Base-by-base conservation (phyloP, 2,797 vertebrate genomes). In the Paratrypauchen microcephalus region DNA sequence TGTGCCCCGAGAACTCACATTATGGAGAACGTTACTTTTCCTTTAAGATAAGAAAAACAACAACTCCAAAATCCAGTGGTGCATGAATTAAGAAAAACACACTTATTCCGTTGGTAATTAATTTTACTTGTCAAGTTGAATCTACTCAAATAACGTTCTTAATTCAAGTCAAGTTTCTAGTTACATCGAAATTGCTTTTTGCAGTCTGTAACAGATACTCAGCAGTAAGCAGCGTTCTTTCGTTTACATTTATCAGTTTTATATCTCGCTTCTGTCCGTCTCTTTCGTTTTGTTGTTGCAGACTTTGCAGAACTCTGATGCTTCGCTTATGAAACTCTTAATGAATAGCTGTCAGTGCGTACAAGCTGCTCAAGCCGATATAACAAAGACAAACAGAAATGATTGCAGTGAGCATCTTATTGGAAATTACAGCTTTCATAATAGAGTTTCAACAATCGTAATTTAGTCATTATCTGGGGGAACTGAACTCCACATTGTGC, bases 371-470 rank as follows among this genome's bases (percentile, higher is more conserved):
- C 52, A 23, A 5, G 23, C 21, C 36, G n/a, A 9, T 1, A 2
- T 47, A 39, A 39, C 61, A 63, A 63, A 61, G 7, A 59, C 28
- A 30, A 28, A 11, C 57, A 59, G 28, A 32, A 59, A n/a, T 32
- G 57, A 30, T 32, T 41, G 19, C 12, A 41, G 9, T 60, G 18
- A 36, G 11, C 30, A 24, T 47, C n/a, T 62, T 23, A 41, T 24
- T 21, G n/a, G 60, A 60, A 60, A 60, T 60, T 12, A 55, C 23
- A 62, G 32, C 15, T 8, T 63, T 26, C 23, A 47, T 47, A 47
- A 61, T 21, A 24, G 9, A 47, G 4, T 63, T 63, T 63, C 61
- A 63, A 18, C 39, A 24, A 18, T 24, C 5, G 39, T 47, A 63
- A 45, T 63, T 63, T 26, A 24, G 39, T 61, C 59, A 32, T 30